A percentile compares a stretch with the other conserved stretches of the same genome.
Conservation (phyloP, 2,113 vertebrate genomes). For the Motacilla tschutschensis region DNA sequence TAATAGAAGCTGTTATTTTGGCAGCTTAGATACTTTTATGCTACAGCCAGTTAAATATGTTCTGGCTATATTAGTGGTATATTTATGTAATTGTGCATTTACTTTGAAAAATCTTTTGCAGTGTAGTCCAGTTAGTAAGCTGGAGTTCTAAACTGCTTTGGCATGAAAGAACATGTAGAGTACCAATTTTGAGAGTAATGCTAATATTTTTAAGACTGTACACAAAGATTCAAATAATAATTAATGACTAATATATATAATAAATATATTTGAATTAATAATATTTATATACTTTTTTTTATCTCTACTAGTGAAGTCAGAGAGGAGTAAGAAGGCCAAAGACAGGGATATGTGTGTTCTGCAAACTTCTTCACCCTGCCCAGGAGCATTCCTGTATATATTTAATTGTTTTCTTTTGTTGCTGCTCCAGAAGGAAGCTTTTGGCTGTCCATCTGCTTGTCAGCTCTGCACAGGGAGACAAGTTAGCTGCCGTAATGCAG, state of each 20-base stretch:
- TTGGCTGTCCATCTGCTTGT: constrained; percentile 66
- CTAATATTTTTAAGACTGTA: not conserved
- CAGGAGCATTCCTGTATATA: constrained; percentile 35
- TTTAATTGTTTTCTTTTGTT: constrained; percentile 62
- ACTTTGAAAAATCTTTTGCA: not conserved
- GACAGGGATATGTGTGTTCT: constrained; percentile 66
- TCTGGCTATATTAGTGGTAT: not conserved
- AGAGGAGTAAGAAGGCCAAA: constrained; percentile 66
- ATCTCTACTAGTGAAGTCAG: constrained; percentile 64
- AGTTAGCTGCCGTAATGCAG: constrained; percentile 66
- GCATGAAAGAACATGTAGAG: not conserved
- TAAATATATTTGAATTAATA: not conserved
- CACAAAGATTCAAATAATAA: not conserved
- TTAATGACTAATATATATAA: not conserved
- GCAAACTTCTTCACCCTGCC: constrained; percentile 53
- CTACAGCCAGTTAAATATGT: not conserved
- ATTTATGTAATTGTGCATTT: not conserved
- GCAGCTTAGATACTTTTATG: not conserved
- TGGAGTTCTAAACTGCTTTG: not conserved
- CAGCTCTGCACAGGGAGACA: constrained; percentile 67
- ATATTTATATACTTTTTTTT: constrained; percentile 63
- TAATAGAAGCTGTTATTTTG: not conserved
- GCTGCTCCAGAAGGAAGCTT: constrained; percentile 61
- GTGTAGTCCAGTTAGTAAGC: not conserved
- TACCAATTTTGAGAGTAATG: not conserved